Base-by-base conservation (phyloP, 2,797 vertebrate species). In the Scarus forsteni region DNA sequence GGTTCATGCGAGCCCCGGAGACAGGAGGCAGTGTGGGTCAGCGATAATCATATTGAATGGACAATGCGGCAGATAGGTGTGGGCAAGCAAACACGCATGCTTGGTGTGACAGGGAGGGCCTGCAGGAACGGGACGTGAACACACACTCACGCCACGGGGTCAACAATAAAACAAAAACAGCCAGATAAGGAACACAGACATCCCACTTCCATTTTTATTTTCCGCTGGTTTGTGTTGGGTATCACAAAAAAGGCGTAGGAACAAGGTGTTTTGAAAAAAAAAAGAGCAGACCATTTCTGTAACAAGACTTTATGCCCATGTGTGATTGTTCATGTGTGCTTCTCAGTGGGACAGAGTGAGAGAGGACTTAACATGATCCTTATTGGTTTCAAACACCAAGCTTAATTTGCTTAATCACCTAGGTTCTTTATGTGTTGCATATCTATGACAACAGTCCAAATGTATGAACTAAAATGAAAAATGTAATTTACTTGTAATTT, bases 11-110 rank as follows among this genome's bases (percentile, higher is more conserved):
- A 89, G 89, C 78, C 84, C 92, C 87, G 84, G 90, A 91, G 91
- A 92, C 92, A 92, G 91, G 91, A 92, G 93, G 88, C 72, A 53
- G 89, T 92, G 92, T 89, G 85, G 84, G 84, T 89, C 85, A 85
- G 89, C 84, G 92, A 93, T 93, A 93, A 93, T 92, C 82, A 73
- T 63, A 85, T 84, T 91, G 88, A 92, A 90, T 92, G 92, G 89
- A 92, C 91, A 93, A 93, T 94, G 88, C 85, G 16, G 49, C 79
- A 89, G 89, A 92, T 91, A 90, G 88, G 89, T 92, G 78, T 89
- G 85, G 85, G 85, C 79, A 67, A 77, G 87, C 77, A 51, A 87
- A 84, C 83, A 87, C 73, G 69, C 87, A 90, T 83, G 85, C 72
- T 75, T 84, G 71, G 80, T 85, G 75, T 81, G 83, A 89, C 78